Conservation (phyloP, 2,888 invertebrate species). For the Rotaria magnacalcarata region DNA sequence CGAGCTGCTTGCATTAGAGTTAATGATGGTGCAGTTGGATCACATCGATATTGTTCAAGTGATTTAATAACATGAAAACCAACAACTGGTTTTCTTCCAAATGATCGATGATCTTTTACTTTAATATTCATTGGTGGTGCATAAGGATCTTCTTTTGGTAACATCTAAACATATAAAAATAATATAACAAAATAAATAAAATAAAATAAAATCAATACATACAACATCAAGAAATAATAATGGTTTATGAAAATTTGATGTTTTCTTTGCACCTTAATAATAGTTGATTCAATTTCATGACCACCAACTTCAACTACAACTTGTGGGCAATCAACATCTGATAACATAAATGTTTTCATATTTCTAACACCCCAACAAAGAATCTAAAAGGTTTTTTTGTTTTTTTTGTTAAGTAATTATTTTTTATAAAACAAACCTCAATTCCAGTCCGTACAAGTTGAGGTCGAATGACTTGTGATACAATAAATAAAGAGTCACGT, state of each 20-base stretch:
- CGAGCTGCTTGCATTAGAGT: constrained; percentile 24
- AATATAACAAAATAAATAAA: neutral
- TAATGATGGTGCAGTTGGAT: constrained; percentile 24
- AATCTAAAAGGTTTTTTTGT: constrained; percentile 51
- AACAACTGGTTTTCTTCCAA: constrained; percentile 62
- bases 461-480: constrained; percentile 60
- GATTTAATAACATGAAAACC: constrained; percentile 87
- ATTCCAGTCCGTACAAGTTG: constrained; percentile 62
- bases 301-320: constrained; percentile 86
- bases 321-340: constrained; percentile 78
- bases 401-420: no score
- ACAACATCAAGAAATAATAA: constrained; percentile 76
- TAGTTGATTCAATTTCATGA: constrained; percentile 73
- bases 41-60: constrained; percentile 63
- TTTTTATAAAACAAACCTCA: constrained; percentile 65
- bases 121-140: constrained; percentile 63
- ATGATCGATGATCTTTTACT: constrained; percentile 62
- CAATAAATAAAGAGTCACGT: constrained; percentile 56
- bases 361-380: constrained; percentile 86
- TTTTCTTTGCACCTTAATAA: constrained; percentile 76
- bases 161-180: constrained; percentile 53
- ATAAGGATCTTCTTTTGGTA: constrained; percentile 61
- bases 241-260: constrained; percentile 80
- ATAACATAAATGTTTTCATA: constrained; percentile 74
- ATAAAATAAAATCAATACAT: constrained; percentile 48